Base-by-base conservation (phyloP, 2,888 invertebrate genomes). In the Synanthedon vespiformis region DNA sequence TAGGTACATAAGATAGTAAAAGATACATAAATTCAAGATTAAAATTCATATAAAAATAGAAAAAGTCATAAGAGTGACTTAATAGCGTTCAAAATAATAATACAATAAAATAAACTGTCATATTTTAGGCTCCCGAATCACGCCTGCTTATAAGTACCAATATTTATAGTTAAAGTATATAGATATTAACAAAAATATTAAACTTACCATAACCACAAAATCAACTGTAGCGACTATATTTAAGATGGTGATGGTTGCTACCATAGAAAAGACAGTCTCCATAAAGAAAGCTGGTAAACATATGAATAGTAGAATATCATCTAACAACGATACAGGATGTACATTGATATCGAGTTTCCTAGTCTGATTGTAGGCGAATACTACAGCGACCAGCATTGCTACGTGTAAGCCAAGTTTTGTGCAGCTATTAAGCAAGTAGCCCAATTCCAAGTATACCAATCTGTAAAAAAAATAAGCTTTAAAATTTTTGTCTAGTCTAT, bases 271-370 rank as follows among this genome's bases (percentile, higher is more conserved):
- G 48, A 92, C 89, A 0, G 91, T 90, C 65, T 92, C 92, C 61
- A 93, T 78, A 65, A 93, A 92, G 77, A 92, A 93, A 13, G 92
- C 92, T 0, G 93, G 93, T 16, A 93, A 78, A 56, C 93, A 92
- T 52, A 93, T 89, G 64, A 92, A 92, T 0, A 93, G 83, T 1
- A 93, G 77, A 1, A 93, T 88, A 62, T 93, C 93, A 61, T 94
- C 93, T 34, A 93, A 82, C 11, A 90, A 72, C 0, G 92, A 91
- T 48, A 91, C 88, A 3, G 90, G 89, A 55, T 90, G 90, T 54
- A 85, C 88, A 64, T 91, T 92, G 54, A 92, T 83, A 63, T 93
- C 92, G 55, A 93, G 72, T 62, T 89, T 89, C 2, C 89, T 86
- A 34, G 92, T 89, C 72, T 92, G 91, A 54, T 88, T 81, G 70